Percentiles rank a stretch among this genome's conserved stretches.
Conservation (phyloP, 2,888 invertebrate genomes). For the Parasteatoda lunata region DNA sequence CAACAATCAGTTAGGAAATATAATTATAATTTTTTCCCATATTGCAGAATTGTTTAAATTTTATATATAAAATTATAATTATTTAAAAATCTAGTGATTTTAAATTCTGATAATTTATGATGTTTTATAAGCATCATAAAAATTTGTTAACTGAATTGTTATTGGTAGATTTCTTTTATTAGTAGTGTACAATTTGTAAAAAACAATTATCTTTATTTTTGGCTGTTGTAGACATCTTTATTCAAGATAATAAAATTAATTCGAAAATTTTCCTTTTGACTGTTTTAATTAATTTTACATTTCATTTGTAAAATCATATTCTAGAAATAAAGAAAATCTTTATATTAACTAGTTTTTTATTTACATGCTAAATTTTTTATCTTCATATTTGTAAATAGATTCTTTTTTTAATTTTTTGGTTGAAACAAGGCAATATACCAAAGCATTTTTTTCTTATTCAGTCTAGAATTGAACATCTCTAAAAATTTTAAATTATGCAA, state of each 20-base stretch:
- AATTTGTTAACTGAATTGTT: not conserved
- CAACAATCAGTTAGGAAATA: no score
- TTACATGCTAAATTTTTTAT: no score
- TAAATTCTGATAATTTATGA: not conserved
- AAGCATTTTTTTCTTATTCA: no score
- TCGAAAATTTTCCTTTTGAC: not conserved
- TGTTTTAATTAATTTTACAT: not conserved
- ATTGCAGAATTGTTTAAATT: not conserved
- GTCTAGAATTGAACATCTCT: no score
- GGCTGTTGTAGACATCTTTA: conserved; percentile 8
- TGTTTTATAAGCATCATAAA: not conserved
- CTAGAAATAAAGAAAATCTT: no score
- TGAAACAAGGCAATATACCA: no score
- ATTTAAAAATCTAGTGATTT: not conserved
- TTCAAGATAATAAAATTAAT: conserved; percentile 7
- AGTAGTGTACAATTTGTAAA: not conserved
- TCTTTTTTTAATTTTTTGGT: no score
- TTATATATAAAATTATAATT: conserved; percentile 3
- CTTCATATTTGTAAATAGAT: no score
- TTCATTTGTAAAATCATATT: no score
- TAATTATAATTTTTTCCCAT: no score
- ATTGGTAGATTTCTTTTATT: not conserved
- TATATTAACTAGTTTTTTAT: no score
- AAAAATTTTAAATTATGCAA: no score
- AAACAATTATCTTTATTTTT: not conserved